A percentile compares a stretch with the other conserved stretches of the same genome.
Conservation (phyloP, 2,888 invertebrate species). For the Ophraella communa region DNA sequence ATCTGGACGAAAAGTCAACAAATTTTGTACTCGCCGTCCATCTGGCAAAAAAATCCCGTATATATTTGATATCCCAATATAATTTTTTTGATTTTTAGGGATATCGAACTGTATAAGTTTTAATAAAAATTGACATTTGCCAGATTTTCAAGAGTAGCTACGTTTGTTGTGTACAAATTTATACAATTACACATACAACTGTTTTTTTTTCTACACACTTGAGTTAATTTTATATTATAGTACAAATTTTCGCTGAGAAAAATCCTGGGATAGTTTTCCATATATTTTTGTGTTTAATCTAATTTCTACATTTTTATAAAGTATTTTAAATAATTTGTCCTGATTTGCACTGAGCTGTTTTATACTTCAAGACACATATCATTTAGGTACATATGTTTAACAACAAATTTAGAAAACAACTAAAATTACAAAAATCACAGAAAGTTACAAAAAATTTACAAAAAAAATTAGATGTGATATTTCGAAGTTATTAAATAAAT, state of each 20-base stretch:
- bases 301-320: constrained; percentile 25
- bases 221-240: constrained; percentile 31
- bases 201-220: constrained; percentile 30
- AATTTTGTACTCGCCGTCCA: constrained; percentile 21
- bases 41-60: not conserved
- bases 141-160: constrained; percentile 21
- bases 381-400: constrained; percentile 55
- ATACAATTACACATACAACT: constrained; percentile 36
- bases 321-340: constrained; percentile 45
- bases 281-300: constrained; percentile 31
- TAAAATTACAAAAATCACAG: constrained; percentile 55
- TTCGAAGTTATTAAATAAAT: constrained; percentile 55
- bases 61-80: too few relatives aligned
- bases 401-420: constrained; percentile 49
- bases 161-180: constrained; percentile 39
- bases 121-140: not conserved
- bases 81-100: too few relatives aligned
- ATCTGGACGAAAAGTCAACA: constrained; percentile 46
- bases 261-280: constrained; percentile 46
- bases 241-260: constrained; percentile 48
- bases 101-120: too few relatives aligned
- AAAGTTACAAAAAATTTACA: constrained; percentile 54
- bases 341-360: constrained; percentile 53
- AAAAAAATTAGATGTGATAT: constrained; percentile 47
- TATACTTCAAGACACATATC: constrained; percentile 53